Evolutionary conservation across 2,113 vertebrate species (phyloP).

Genomic region (Pagrus major): DNA sequence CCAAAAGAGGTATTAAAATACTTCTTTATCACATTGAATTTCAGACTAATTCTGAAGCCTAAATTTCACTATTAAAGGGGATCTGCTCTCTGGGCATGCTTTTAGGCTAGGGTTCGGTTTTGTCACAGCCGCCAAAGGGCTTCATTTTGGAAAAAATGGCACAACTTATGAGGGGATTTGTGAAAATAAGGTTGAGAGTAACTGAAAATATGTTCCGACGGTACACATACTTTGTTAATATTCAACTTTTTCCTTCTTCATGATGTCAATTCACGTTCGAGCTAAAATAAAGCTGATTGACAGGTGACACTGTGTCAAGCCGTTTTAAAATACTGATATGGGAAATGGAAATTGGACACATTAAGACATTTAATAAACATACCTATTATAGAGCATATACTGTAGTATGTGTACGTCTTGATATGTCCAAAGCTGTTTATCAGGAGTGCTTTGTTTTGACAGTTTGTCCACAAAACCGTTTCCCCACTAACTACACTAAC

Average conservation of each 20-base stretch:
- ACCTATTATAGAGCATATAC: slow-evolving; percentile 28
- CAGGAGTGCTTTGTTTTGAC: slow-evolving; percentile 73
- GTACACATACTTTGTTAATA: slow-evolving; percentile 24
- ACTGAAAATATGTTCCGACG: slow-evolving; percentile 19
- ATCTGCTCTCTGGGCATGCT: slow-evolving; percentile 7
- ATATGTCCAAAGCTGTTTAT: slow-evolving; percentile 44
- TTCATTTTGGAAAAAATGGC: slow-evolving; percentile 40
- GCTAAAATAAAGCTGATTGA: slow-evolving; percentile 27
- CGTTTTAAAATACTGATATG: slow-evolving; percentile 49
- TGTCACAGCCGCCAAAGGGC: neutral
- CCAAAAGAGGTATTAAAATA: slow-evolving; percentile 34
- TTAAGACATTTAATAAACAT: slow-evolving; percentile 67
- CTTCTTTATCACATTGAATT: slow-evolving; percentile 24
- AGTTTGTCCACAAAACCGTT: slow-evolving; percentile 64
- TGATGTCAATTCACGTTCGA: slow-evolving; percentile 24
- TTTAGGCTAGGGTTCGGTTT: slow-evolving; percentile 11
- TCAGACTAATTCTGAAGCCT: slow-evolving; percentile 29
- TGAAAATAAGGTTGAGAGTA: neutral
- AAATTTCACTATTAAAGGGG: slow-evolving; percentile 9
- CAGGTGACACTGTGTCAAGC: slow-evolving; percentile 19
- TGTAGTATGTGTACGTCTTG: slow-evolving; percentile 45
- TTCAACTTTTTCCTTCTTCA: slow-evolving; percentile 28
- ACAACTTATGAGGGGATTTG: slow-evolving; percentile 24
- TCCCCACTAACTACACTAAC: slow-evolving; percentile 76
- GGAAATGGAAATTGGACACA: slow-evolving; percentile 32